Percentiles rank a stretch among this genome's conserved stretches.
Evolutionary conservation across 1,140 invertebrate species (phyloP).

Genomic region (Euschistus heros): DNA sequence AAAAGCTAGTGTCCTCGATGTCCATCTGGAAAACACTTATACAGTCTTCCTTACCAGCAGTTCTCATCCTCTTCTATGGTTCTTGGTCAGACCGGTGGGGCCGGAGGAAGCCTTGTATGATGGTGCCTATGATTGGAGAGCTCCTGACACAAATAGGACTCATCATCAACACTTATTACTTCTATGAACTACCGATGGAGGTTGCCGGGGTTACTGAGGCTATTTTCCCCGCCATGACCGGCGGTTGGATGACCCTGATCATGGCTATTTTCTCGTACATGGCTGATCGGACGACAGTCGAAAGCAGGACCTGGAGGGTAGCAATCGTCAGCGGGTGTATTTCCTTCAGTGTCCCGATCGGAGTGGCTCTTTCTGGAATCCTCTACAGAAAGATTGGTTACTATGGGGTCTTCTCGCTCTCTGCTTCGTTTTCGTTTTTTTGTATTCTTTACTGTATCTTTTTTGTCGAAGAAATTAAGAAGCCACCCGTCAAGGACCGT

Average conservation of each 20-base stretch:
- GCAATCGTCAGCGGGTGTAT: conserved; percentile 72
- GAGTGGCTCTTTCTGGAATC: conserved; percentile 29
- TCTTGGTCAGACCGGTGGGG: conserved; percentile 39
- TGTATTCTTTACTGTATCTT: not conserved
- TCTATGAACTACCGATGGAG: conserved; percentile 53
- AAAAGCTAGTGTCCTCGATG: conserved; percentile 63
- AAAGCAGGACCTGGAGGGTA: conserved; percentile 68
- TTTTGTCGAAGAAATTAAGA: not conserved
- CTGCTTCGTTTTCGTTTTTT: conserved; percentile 37
- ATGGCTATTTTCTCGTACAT: conserved; percentile 85
- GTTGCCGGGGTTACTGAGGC: conserved; percentile 61
- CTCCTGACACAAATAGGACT: conserved; percentile 62
- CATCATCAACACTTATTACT: conserved; percentile 66
- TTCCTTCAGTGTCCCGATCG: conserved; percentile 63
- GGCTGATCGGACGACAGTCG: conserved; percentile 67
- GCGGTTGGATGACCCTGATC: conserved; percentile 81
- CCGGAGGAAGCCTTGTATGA: conserved; percentile 69
- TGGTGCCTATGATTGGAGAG: conserved; percentile 70
- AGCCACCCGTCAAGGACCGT: not conserved
- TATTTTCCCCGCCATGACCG: conserved; percentile 63
- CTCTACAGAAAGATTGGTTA: conserved; percentile 56
- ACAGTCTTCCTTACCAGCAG: conserved; percentile 60
- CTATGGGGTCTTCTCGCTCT: conserved; percentile 66
- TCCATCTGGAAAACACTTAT: conserved; percentile 69
- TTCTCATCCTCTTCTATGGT: conserved; percentile 68